These are phyloP conservation scores for Formica aserva DNA, from an alignment of 2,888 invertebrate species.

Conservation along the genomic window DNA sequence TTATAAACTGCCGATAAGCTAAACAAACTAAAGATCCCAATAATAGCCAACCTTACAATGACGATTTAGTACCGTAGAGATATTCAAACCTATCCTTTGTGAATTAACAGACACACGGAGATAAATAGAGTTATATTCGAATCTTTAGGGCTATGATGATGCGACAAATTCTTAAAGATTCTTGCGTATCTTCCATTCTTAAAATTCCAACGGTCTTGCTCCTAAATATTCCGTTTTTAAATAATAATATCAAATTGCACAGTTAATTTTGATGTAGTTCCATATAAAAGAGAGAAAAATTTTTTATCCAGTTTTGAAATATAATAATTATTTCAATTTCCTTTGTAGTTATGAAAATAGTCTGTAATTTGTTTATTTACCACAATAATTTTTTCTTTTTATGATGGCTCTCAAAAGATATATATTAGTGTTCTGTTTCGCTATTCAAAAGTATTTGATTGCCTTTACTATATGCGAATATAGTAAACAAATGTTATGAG, in stretches of 20 bases:
- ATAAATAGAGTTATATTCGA: slow-evolving; percentile 28
- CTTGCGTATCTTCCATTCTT: slow-evolving; percentile 5
- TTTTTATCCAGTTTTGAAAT: background rate
- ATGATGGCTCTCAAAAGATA: background rate
- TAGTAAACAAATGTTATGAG: background rate
- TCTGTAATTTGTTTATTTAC: background rate
- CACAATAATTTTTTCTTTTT: background rate
- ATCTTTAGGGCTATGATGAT: background rate
- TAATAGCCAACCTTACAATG: slow-evolving; percentile 66
- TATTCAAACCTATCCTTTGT: slow-evolving; percentile 75
- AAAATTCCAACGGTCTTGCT: background rate
- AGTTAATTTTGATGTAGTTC: background rate
- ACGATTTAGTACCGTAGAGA: slow-evolving; percentile 70
- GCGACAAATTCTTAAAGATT: slow-evolving; percentile 1
- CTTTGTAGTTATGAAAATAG: background rate
- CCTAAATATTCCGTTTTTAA: slow-evolving; percentile 1
- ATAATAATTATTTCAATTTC: background rate
- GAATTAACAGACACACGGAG: slow-evolving; percentile 16
- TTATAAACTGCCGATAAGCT: background rate
- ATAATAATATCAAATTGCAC: background rate
- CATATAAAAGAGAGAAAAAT: background rate
- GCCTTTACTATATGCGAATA: background rate
- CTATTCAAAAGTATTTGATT: slow-evolving; percentile 4
- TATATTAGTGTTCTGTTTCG: background rate
- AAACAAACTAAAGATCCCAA: slow-evolving; percentile 4